Conservation (phyloP, 2,113 vertebrate species). For the Sitta europaea region DNA sequence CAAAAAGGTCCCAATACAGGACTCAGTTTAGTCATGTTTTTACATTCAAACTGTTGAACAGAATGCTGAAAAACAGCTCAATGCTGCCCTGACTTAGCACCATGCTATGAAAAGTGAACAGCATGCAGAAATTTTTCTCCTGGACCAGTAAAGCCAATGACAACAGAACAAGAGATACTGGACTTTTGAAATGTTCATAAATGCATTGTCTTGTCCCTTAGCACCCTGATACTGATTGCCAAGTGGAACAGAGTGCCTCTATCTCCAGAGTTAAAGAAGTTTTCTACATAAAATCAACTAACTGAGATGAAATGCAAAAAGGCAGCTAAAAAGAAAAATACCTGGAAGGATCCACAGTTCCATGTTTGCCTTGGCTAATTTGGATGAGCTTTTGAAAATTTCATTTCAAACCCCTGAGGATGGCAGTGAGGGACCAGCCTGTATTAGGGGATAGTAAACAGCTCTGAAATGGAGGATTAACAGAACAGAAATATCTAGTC, state of each 20-base stretch:
- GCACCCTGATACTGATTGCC: not conserved
- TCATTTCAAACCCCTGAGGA: not conserved
- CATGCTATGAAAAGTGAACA: not conserved
- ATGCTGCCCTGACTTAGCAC: not conserved
- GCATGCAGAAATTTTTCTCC: not conserved
- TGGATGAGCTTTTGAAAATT: not conserved
- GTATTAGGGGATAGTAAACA: not conserved
- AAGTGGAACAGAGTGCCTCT: not conserved
- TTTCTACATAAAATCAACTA: not conserved
- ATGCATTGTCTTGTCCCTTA: not conserved
- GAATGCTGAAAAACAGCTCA: not conserved
- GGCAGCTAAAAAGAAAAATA: not conserved
- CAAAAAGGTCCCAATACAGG: not conserved
- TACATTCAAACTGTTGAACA: not conserved
- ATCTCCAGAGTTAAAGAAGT: not conserved
- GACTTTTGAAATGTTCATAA: not conserved
- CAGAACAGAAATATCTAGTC: not conserved
- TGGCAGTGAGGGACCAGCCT: not conserved
- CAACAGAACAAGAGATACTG: not conserved
- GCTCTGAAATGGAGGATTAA: not conserved
- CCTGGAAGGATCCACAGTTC: rapidly evolving
- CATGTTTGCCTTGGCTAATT: not conserved
- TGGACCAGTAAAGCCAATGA: not conserved
- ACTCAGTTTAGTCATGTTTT: not conserved
- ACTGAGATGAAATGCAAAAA: not conserved